Evolutionary conservation across 2,113 vertebrate genomes (phyloP), one percentile per base, ranked within the genome.

Genomic region (Canis aureus): DNA sequence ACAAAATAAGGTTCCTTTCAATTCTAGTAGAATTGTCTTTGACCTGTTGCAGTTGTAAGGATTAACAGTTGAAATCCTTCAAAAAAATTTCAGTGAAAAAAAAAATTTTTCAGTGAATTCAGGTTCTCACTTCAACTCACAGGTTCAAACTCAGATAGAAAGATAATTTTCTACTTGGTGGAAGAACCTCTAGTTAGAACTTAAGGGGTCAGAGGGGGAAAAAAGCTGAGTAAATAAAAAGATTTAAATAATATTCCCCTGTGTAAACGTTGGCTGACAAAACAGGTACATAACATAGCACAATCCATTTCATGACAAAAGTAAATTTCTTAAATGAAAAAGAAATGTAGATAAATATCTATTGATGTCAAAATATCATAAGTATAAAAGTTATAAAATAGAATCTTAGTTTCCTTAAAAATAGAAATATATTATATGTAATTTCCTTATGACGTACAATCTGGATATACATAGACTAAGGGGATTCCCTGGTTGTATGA

Each of bases 21-120:
- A n/a, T 81, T 95, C 20, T 85, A 22, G 69, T 32, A 76, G 25
- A 82, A 90, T 29, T 95, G 29, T n/a, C 79, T 97, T 93, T 94
- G 85, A 84, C 19, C 25, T 91, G 22, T 35, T 60, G 8, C 83
- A 74, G 27, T 27, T 12, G 49, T 71, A 5, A 93, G n/a, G 17
- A 55, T 38, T 55, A 60, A 88, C 59, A 89, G 74, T 38, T 73
- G 62, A 94, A 96, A 93, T 84, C 13, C 38, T 67, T 25, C 22
- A 73, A 82, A 35, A 82, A 93, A 78, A 57, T 86, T 89, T 92
- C 79, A 95, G 29, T 29, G 51, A 87, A 0, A 35, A 35, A 35
- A 35, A 35, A 35, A 35, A 35, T 35, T 35, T 35, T 35, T 92
- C 79, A 95, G 29, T 29, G 51, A 87, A 0, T 62, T 89, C 4